Evolutionary conservation across 2,888 invertebrate species (phyloP).

Genomic region (Tolmerus cingulatus): DNA sequence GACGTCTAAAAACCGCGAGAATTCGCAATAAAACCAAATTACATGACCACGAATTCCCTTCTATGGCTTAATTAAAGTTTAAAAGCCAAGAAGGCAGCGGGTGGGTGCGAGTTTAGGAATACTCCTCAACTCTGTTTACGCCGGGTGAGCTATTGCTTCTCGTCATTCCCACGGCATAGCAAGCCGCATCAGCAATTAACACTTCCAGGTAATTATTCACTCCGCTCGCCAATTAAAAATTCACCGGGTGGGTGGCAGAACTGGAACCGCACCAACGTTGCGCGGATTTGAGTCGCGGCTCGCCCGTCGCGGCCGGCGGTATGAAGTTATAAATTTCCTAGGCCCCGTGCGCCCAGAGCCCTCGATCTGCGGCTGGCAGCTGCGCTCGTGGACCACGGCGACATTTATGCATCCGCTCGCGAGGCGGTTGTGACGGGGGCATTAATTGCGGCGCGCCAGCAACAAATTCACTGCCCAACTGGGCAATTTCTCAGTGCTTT

Average conservation of each 20-base stretch:
- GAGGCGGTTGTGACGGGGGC: neutral
- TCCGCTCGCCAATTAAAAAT: neutral
- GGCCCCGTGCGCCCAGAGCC: neutral
- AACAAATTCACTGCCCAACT: constrained; percentile 8
- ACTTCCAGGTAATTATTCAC: neutral
- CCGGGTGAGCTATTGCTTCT: neutral
- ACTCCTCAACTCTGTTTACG: neutral
- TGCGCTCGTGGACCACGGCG: neutral
- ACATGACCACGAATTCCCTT: neutral
- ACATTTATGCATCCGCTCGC: neutral
- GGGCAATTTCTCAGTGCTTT: neutral
- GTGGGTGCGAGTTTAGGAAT: neutral
- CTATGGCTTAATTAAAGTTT: neutral
- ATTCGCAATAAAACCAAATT: neutral
- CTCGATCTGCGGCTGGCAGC: neutral
- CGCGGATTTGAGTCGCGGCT: neutral
- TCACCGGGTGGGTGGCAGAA: neutral
- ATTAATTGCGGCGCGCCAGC: constrained; percentile 18
- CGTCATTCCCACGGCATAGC: neutral
- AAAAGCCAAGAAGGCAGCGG: neutral
- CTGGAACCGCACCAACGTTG: neutral
- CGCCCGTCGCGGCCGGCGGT: neutral
- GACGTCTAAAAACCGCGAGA: neutral
- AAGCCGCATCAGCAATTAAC: neutral
- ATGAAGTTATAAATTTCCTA: neutral